A percentile compares a stretch with the other conserved stretches of the same genome.
Conservation (phyloP, 2,888 invertebrate genomes). For the Junonia oenone region DNA sequence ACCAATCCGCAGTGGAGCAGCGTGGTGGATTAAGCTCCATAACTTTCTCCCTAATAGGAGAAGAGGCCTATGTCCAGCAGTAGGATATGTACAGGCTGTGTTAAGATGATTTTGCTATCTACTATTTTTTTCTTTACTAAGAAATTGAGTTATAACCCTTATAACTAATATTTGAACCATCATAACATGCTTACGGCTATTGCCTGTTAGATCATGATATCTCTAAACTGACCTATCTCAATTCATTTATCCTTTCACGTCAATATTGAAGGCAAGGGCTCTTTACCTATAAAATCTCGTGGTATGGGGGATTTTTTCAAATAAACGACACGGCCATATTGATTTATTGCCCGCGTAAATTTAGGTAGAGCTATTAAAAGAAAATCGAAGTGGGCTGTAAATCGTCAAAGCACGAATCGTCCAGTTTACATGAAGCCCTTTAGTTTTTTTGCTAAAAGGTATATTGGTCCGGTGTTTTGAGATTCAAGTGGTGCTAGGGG, state of each 20-base stretch:
- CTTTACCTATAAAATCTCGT: slow-evolving; percentile 23
- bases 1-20: too few species aligned
- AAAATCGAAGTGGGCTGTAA: slow-evolving; percentile 39
- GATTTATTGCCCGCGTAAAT: slow-evolving; percentile 52
- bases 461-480: slow-evolving; percentile 18
- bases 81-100: too few species aligned
- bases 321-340: slow-evolving; percentile 37
- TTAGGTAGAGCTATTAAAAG: slow-evolving; percentile 33
- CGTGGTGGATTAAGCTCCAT: too few species aligned
- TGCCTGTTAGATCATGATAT: too few species aligned
- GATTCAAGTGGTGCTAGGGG: slow-evolving; percentile 23
- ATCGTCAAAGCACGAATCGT: slow-evolving; percentile 37
- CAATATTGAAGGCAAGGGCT: background rate
- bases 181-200: too few species aligned
- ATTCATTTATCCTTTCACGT: background rate
- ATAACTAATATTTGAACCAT: too few species aligned
- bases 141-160: too few species aligned
- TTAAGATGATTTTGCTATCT: too few species aligned
- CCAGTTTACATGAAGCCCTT: slow-evolving; percentile 28
- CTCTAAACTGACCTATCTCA: background rate
- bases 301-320: slow-evolving; percentile 25
- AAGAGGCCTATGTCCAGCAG: too few species aligned
- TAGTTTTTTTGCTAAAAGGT: slow-evolving; percentile 16
- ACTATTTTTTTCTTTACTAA: too few species aligned
- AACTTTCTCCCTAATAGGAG: too few species aligned